A percentile compares a stretch with the other conserved stretches of the same genome.
Evolutionary conservation across 2,888 invertebrate species (phyloP).

Genomic region (Tinea semifulvella): DNA sequence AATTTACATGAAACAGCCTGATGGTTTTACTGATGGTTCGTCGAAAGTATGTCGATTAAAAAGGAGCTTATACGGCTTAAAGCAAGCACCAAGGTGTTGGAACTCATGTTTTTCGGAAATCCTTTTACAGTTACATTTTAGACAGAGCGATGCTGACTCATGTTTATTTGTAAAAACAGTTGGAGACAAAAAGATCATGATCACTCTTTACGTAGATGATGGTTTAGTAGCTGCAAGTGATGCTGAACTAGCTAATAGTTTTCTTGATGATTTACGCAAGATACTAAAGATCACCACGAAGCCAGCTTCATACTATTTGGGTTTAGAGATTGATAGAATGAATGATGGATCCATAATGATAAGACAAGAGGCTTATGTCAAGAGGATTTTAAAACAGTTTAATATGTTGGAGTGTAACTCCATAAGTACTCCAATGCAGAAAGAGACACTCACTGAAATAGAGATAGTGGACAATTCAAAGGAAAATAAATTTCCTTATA

Average conservation of each 20-base stretch:
- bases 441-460: conserved; percentile 3
- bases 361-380: conserved; percentile 9
- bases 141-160: conserved; percentile 11
- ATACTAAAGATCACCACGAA: conserved; percentile 6
- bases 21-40: too few species aligned
- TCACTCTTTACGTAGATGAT: conserved; percentile 14
- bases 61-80: conserved; percentile 12
- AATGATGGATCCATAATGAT: conserved; percentile 1
- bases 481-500: conserved; percentile 12
- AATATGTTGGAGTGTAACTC: conserved; percentile 13
- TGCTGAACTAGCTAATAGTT: neutral
- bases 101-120: conserved; percentile 2
- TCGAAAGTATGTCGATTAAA: neutral
- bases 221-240: conserved; percentile 14
- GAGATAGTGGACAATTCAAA: neutral
- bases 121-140: neutral
- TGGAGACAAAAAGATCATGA: conserved; percentile 4
- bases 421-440: conserved; percentile 13
- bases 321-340: conserved; percentile 10
- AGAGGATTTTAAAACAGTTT: conserved; percentile 11
- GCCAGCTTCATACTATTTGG: conserved; percentile 10
- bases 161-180: conserved; percentile 2
- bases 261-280: neutral
- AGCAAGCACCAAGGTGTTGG: conserved; percentile 13
- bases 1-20: too few species aligned